These are phyloP conservation scores for Julus scandinavius DNA, from an alignment of 2,888 invertebrate genomes.

Conservation along the genomic window DNA sequence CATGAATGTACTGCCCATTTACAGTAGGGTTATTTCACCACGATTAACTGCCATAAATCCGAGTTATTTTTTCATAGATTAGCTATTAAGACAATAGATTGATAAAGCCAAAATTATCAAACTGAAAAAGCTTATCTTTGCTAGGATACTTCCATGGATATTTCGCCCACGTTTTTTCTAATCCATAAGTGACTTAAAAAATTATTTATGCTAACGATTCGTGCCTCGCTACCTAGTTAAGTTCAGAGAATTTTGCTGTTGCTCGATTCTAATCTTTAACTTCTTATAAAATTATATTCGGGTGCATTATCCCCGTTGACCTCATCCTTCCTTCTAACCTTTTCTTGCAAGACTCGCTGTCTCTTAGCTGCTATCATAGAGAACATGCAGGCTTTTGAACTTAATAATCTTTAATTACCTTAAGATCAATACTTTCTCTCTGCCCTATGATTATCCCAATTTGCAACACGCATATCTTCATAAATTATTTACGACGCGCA, in stretches of 20 bases:
- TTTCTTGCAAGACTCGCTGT: not conserved
- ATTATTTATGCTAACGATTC: not conserved
- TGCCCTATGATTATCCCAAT: not conserved
- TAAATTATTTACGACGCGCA: conserved; percentile 7
- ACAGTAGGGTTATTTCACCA: too few relatives aligned
- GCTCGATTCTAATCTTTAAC: not conserved
- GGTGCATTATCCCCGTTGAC: not conserved
- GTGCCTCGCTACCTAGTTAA: not conserved
- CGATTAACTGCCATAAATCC: too few relatives aligned
- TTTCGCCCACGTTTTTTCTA: not conserved
- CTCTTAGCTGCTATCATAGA: conserved; percentile 15
- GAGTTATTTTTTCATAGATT: too few relatives aligned
- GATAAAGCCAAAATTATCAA: not conserved
- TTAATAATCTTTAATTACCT: conserved; percentile 17
- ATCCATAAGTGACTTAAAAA: not conserved
- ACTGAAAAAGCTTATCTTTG: not conserved
- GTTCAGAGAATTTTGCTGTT: not conserved
- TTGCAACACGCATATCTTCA: not conserved
- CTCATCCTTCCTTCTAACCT: not conserved
- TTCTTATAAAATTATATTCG: not conserved
- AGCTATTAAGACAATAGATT: too few relatives aligned
- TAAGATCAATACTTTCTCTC: not conserved
- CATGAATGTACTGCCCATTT: too few relatives aligned
- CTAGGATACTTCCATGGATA: not conserved
- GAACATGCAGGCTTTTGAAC: not conserved